These are phyloP conservation scores for Oreocharis arfaki DNA, from an alignment of 2,113 vertebrate genomes.

Conservation along the genomic window DNA sequence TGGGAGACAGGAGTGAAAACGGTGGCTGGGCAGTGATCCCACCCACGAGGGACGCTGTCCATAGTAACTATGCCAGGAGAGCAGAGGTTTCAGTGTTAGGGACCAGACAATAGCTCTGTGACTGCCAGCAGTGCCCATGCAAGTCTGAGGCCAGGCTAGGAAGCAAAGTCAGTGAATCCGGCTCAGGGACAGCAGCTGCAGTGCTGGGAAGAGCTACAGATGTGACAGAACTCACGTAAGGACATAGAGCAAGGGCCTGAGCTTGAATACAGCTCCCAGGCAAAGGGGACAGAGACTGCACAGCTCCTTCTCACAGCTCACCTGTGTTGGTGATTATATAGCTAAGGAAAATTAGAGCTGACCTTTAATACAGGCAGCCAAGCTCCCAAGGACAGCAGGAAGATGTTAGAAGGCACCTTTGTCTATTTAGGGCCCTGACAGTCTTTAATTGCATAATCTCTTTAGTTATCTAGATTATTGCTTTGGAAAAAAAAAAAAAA, in stretches of 20 bases:
- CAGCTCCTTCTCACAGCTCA: not conserved
- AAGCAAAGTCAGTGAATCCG: not conserved
- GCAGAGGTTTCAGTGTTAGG: not conserved
- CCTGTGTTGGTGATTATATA: not conserved
- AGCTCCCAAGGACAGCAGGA: not conserved
- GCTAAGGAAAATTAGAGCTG: not conserved
- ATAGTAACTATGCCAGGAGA: not conserved
- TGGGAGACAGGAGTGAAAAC: not conserved
- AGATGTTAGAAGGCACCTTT: not conserved
- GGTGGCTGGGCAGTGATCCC: not conserved
- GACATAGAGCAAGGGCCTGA: not conserved
- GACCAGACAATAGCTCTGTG: not conserved
- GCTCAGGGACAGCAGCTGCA: not conserved
- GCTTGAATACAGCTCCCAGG: not conserved
- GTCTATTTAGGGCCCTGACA: no score
- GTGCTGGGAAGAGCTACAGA: not conserved
- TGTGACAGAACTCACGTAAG: not conserved
- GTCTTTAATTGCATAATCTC: not conserved
- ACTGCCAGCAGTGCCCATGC: not conserved
- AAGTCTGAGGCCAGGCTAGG: not conserved
- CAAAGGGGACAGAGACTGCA: not conserved
- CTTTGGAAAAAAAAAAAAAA: not conserved
- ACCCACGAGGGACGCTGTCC: fast-evolving
- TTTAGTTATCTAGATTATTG: not conserved
- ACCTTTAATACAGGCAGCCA: not conserved